Evolutionary conservation across 2,797 vertebrate genomes (phyloP).

Genomic region (Choloepus didactylus): DNA sequence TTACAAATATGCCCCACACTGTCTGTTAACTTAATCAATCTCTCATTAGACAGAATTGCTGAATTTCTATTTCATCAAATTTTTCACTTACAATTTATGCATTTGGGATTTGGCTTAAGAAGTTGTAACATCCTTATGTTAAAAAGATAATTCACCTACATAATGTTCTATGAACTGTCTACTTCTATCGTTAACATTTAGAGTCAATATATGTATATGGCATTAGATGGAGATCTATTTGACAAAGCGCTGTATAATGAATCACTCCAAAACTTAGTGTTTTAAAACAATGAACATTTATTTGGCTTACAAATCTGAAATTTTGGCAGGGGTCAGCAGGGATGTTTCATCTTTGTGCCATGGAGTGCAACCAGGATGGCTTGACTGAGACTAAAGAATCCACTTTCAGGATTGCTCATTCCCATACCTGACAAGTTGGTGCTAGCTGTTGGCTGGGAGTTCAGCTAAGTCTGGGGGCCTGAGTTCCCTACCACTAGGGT

Average conservation of each 20-base stretch:
- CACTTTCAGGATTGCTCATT: neutral
- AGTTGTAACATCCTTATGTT: neutral
- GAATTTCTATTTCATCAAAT: constrained; percentile 50
- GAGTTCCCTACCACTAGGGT: neutral
- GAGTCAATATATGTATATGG: neutral
- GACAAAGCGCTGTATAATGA: neutral
- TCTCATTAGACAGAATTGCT: neutral
- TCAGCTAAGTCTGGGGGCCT: neutral
- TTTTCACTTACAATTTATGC: neutral
- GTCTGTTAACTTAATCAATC: constrained; percentile 34
- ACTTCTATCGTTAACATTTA: neutral
- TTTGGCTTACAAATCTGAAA: neutral
- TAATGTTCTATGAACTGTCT: neutral
- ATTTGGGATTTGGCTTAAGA: neutral
- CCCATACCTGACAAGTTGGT: neutral
- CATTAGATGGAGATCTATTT: neutral
- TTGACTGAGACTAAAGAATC: neutral
- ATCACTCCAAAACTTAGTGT: neutral
- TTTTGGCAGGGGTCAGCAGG: neutral
- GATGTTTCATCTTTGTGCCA: neutral
- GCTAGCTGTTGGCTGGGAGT: neutral
- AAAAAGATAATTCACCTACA: neutral
- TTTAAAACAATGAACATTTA: neutral
- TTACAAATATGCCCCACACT: neutral
- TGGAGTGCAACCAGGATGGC: neutral